Evolutionary conservation across 2,113 vertebrate genomes (phyloP), one percentile per base, ranked within the genome.

Genomic region (Octodon degus): DNA sequence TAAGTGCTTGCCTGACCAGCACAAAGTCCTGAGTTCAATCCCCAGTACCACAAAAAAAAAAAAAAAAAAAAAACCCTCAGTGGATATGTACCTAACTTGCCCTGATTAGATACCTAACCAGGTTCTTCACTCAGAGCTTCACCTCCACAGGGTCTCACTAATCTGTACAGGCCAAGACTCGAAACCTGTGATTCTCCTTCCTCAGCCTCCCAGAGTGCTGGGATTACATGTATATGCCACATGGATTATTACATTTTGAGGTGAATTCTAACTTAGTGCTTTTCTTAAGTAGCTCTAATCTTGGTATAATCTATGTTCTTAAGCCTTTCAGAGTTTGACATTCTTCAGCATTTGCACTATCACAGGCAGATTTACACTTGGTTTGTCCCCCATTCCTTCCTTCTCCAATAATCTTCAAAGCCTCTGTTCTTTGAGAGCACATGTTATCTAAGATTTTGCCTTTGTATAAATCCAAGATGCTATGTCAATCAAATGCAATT

Each of bases 241-340:
- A 70, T 72, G 20, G 63, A 24, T 55, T 62, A n/a, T 37, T 87
- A 67, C 22, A 85, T 70, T 8, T 30, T 83, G 30, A 89, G 7
- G 53, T 43, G 17, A n/a, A 89, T 74, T 85, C n/a, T 17, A 19
- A 80, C 4, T 24, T 74, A 55, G 9, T 55, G 5, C 24, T n/a
- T 70, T 89, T 40, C 67, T n/a, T 63, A 70, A 97, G 58, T 76
- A 96, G 17, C 16, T 19, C 84, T 79, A 80, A 86, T 63, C 7
- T 58, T 86, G 2, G 22, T 81, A 4, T 74, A 55, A 79, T 20
- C 40, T 70, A 25, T 65, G 81, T 95, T 79, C 65, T 93, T 91
- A 25, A 60, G 24, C 30, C 32, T 72, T 63, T 91, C 53, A 37
- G 27, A 83, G 17, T 70, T 77, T 7, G 60, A 1, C 81, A 55